These are phyloP conservation scores for Eupelmus urozonus DNA, from an alignment of 2,888 invertebrate genomes.

Conservation along the genomic window DNA sequence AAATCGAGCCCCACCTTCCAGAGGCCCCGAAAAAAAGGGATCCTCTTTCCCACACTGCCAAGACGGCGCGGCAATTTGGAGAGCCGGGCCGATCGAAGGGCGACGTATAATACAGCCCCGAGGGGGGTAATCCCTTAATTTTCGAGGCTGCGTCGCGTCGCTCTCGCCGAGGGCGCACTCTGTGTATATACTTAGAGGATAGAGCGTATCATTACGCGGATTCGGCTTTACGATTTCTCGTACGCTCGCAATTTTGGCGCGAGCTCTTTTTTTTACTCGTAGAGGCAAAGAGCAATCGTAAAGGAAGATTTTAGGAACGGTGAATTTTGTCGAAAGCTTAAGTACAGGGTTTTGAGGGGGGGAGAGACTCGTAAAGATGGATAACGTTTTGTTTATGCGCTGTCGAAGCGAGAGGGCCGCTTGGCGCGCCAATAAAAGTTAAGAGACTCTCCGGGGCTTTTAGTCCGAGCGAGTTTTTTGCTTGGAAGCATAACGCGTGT, in stretches of 20 bases:
- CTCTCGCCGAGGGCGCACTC: too few relatives aligned
- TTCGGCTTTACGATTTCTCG: conserved; percentile 66
- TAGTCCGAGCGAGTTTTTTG: neutral
- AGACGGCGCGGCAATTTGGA: conserved; percentile 38
- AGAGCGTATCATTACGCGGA: conserved; percentile 65
- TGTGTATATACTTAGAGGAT: conserved; percentile 63
- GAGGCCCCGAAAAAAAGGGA: conserved; percentile 22
- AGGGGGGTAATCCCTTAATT: conserved; percentile 63
- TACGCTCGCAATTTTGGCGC: conserved; percentile 29
- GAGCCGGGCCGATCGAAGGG: conserved; percentile 34
- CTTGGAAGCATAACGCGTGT: conserved; percentile 10
- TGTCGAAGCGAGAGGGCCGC: neutral
- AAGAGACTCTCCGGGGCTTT: conserved; percentile 9
- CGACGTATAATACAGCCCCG: conserved; percentile 34
- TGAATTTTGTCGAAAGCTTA: conserved; percentile 52
- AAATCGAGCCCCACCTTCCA: neutral
- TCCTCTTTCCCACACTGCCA: conserved; percentile 38
- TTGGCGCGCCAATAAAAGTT: conserved; percentile 37
- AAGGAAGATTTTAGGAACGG: conserved; percentile 30
- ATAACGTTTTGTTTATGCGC: conserved; percentile 50
- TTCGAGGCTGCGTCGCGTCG: conserved; percentile 38
- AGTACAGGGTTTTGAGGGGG: conserved; percentile 6
- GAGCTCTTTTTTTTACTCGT: conserved; percentile 1
- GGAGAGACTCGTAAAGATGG: conserved; percentile 47
- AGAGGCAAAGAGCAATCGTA: conserved; percentile 13